Percentiles rank a stretch among this genome's conserved stretches.
phyloP scores from a whole-genome alignment of 1,140 invertebrate species.

The Eumeta japonica region DNA sequence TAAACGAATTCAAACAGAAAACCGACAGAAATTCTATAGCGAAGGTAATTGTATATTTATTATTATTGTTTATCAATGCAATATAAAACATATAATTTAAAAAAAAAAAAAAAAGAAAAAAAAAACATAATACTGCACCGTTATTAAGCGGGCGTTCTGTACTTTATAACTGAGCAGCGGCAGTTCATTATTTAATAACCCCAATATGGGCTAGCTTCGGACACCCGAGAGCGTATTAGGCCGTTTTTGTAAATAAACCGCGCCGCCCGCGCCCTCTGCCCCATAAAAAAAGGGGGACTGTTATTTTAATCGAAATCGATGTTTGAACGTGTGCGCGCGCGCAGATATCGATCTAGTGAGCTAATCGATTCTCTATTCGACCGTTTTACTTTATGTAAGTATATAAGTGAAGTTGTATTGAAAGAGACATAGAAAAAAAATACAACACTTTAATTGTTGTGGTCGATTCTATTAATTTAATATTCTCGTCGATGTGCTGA shows the following conservation, averaged over 20 bases:
- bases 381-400: too few species aligned
- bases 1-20: not conserved
- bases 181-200: conserved; percentile 45
- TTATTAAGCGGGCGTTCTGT: conserved; percentile 10
- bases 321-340: too few species aligned
- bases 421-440: too few species aligned
- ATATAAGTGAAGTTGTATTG: too few species aligned
- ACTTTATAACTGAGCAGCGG: conserved; percentile 17
- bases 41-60: conserved; percentile 4
- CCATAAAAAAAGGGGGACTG: too few species aligned
- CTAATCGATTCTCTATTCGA: too few species aligned
- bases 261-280: conserved; percentile 21
- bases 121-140: not conserved
- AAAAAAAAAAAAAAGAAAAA: not conserved
- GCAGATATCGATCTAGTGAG: too few species aligned
- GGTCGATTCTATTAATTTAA: too few species aligned
- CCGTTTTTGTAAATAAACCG: conserved; percentile 49
- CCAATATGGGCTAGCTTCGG: conserved; percentile 30
- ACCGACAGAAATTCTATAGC: conserved; percentile 14
- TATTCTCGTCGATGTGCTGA: too few species aligned
- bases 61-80: too few species aligned
- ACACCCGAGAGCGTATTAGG: conserved; percentile 34
- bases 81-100: too few species aligned
- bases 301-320: conserved; percentile 16
- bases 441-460: too few species aligned